A percentile compares a stretch with the other conserved stretches of the same genome.
These are phyloP conservation scores for Erythrolamprus reginae DNA, from an alignment of 2,113 vertebrate species.

Conservation along the genomic window DNA sequence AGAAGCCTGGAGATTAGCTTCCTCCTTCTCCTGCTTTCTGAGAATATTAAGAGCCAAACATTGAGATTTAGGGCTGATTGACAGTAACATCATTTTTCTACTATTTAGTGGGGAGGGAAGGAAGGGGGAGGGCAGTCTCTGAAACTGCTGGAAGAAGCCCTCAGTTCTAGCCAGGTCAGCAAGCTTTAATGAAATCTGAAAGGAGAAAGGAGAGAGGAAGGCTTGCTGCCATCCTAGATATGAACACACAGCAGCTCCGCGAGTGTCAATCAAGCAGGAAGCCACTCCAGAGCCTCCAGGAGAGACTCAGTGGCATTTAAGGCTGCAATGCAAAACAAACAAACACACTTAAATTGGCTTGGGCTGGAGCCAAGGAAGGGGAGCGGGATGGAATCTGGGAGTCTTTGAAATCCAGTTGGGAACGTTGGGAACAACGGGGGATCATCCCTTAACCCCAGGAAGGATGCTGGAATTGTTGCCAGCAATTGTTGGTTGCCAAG, in stretches of 20 bases:
- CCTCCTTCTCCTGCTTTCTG: neutral
- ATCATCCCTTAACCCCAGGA: no score
- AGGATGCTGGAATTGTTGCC: neutral
- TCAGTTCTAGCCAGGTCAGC: slow-evolving; percentile 48
- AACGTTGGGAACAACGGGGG: rapidly evolving
- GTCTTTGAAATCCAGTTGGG: neutral
- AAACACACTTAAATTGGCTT: neutral
- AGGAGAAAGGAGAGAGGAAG: slow-evolving; percentile 21
- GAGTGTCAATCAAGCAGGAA: neutral
- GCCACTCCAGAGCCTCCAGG: slow-evolving; percentile 6
- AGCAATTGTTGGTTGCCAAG: neutral
- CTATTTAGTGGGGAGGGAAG: neutral
- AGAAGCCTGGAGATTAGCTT: neutral
- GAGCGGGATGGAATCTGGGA: neutral
- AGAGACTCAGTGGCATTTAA: slow-evolving; percentile 19
- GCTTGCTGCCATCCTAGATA: neutral
- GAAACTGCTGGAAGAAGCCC: slow-evolving; percentile 29
- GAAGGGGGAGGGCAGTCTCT: neutral
- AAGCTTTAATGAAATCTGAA: slow-evolving; percentile 50
- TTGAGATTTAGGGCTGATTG: slow-evolving; percentile 33
- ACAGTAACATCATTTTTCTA: slow-evolving; percentile 23
- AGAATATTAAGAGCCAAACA: slow-evolving; percentile 25
- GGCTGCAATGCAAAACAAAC: neutral
- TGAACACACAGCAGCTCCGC: neutral
- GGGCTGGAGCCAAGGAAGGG: neutral